These are phyloP conservation scores for Castor canadensis DNA, from an alignment of 2,113 vertebrate species.

Conservation along the genomic window DNA sequence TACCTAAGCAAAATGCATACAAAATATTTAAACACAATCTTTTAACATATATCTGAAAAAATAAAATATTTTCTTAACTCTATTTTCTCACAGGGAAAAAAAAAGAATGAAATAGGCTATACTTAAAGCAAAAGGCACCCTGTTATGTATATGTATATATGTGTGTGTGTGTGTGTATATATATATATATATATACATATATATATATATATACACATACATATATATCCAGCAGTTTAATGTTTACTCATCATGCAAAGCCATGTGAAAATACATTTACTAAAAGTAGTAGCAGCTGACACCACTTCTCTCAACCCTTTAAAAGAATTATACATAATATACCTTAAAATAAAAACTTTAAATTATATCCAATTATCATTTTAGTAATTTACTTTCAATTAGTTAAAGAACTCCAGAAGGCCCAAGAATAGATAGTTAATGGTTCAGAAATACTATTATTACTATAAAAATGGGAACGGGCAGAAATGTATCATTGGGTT, in stretches of 20 bases:
- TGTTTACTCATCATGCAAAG: conserved; percentile 84
- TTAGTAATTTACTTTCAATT: conserved; percentile 48
- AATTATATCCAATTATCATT: conserved; percentile 31
- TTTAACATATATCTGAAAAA: conserved; percentile 66
- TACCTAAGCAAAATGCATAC: conserved; percentile 57
- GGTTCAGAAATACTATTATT: conserved; percentile 24
- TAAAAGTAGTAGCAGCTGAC: conserved; percentile 70
- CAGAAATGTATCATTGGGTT: conserved; percentile 22
- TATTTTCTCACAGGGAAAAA: conserved; percentile 57
- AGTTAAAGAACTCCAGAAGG: conserved; percentile 54
- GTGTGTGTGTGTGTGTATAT: background rate
- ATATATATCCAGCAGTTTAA: conserved; percentile 71
- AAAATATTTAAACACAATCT: conserved; percentile 58
- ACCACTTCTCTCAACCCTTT: conserved; percentile 84
- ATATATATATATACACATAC: background rate
- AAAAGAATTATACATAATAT: background rate
- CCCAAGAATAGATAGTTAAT: conserved; percentile 12
- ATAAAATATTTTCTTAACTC: conserved; percentile 51
- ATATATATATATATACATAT: conserved; percentile 63
- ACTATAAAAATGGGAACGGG: conserved; percentile 43
- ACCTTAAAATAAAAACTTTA: conserved; percentile 51
- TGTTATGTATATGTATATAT: conserved; percentile 67
- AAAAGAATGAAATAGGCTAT: conserved; percentile 71
- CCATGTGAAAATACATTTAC: conserved; percentile 75
- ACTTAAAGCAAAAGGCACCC: conserved; percentile 76